These are phyloP conservation scores for Tonatia bakeri DNA, from an alignment of 2,113 vertebrate genomes.

Conservation along the genomic window DNA sequence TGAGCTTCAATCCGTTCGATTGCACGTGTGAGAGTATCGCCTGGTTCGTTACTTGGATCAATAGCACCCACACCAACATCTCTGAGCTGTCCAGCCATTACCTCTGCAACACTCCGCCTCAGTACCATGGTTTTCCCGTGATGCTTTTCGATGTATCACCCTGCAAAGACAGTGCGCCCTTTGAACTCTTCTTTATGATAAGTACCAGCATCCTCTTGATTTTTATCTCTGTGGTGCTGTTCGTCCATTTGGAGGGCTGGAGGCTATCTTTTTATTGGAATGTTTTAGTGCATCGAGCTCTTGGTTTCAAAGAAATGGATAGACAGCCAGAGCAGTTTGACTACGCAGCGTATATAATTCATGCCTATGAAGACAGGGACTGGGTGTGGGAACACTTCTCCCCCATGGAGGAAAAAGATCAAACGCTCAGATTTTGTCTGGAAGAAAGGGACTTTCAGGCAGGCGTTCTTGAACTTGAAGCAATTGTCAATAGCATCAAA, in stretches of 20 bases:
- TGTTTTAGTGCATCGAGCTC: slow-evolving; percentile 85
- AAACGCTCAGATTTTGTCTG: slow-evolving; percentile 86
- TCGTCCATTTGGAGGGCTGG: slow-evolving; percentile 92
- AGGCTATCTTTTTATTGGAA: slow-evolving; percentile 93
- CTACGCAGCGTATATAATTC: slow-evolving; percentile 91
- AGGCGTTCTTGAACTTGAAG: slow-evolving; percentile 84
- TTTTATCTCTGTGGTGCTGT: slow-evolving; percentile 79
- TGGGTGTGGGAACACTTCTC: slow-evolving; percentile 90
- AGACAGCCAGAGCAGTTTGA: slow-evolving; percentile 79
- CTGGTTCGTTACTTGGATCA: slow-evolving; percentile 94
- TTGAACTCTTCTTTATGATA: slow-evolving; percentile 85
- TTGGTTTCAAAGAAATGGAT: slow-evolving; percentile 88
- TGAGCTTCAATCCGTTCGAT: slow-evolving; percentile 94
- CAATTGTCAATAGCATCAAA: slow-evolving; percentile 88
- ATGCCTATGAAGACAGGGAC: slow-evolving; percentile 82
- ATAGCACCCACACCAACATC: slow-evolving; percentile 82
- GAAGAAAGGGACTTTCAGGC: slow-evolving; percentile 89
- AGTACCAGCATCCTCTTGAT: slow-evolving; percentile 75
- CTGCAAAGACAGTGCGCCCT: slow-evolving; percentile 92
- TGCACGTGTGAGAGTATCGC: slow-evolving; percentile 96
- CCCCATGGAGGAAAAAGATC: slow-evolving; percentile 82
- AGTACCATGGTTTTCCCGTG: slow-evolving; percentile 86
- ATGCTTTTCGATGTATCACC: slow-evolving; percentile 86
- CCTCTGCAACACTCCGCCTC: slow-evolving; percentile 91
- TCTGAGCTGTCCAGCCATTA: slow-evolving; percentile 81